Evolutionary conservation across 2,888 invertebrate genomes (phyloP).

Genomic region (Diarsia dahlii): DNA sequence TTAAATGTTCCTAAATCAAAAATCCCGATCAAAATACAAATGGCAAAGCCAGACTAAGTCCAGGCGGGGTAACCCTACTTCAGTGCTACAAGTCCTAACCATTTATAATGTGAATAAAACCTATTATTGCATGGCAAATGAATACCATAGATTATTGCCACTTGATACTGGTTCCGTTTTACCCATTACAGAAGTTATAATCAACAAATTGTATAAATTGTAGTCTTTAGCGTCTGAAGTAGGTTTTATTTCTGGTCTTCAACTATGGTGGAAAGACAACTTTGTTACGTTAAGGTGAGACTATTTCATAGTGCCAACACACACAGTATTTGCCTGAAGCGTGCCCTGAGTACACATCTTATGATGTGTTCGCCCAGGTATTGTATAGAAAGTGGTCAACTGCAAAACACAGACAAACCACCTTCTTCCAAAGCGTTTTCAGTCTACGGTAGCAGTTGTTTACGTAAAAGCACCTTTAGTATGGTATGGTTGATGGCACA

Average conservation of each 20-base stretch:
- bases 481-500: too few relatives aligned
- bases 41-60: not conserved
- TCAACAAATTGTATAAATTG: slow-evolving; percentile 48
- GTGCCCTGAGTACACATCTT: not conserved
- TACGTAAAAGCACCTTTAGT: not conserved
- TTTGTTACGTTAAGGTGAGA: not conserved
- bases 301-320: not conserved
- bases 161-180: slow-evolving; percentile 54
- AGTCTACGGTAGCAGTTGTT: not conserved
- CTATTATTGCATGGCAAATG: slow-evolving; percentile 38
- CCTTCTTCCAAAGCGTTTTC: not conserved
- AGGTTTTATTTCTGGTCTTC: slow-evolving; percentile 36
- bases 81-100: not conserved
- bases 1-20: not conserved
- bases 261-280: not conserved
- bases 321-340: not conserved
- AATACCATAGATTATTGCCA: slow-evolving; percentile 42
- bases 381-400: not conserved
- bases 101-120: slow-evolving; percentile 48
- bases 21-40: not conserved
- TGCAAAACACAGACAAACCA: not conserved
- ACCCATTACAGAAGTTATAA: slow-evolving; percentile 49
- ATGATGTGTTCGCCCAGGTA: not conserved
- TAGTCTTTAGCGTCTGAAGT: slow-evolving; percentile 33
- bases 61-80: not conserved